A percentile compares a stretch with the other conserved stretches of the same genome.
Conservation (phyloP, 2,888 invertebrate species). For the Deilephila porcellus region DNA sequence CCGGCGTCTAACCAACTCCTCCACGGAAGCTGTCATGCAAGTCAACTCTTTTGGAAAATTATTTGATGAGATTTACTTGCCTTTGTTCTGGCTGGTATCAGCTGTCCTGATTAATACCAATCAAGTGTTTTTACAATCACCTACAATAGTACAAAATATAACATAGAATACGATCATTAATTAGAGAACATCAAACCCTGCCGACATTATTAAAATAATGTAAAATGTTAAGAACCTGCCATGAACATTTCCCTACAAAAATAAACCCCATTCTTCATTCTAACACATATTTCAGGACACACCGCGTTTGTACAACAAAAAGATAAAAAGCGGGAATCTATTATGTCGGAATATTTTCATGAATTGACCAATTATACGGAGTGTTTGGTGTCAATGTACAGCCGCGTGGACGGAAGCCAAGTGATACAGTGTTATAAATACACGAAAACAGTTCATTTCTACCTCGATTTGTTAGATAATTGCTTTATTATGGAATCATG, state of each 20-base stretch:
- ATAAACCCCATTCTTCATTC: constrained; percentile 3
- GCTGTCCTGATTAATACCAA: too few relatives aligned
- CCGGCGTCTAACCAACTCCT: too few relatives aligned
- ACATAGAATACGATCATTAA: too few relatives aligned
- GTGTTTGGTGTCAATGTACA: constrained; percentile 37
- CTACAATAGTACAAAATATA: too few relatives aligned
- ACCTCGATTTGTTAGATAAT: neutral
- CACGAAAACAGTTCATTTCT: constrained; percentile 8
- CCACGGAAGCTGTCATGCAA: too few relatives aligned
- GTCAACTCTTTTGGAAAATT: too few relatives aligned
- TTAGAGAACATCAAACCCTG: too few relatives aligned
- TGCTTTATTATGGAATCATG: neutral
- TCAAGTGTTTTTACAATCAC: too few relatives aligned
- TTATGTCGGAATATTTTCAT: constrained; percentile 41
- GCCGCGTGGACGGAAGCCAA: constrained; percentile 19
- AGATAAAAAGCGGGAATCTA: constrained; percentile 40
- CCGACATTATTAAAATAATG: too few relatives aligned
- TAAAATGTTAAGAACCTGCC: neutral
- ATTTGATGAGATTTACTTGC: too few relatives aligned
- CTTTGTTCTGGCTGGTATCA: too few relatives aligned
- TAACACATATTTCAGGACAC: neutral
- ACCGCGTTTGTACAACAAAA: constrained; percentile 17
- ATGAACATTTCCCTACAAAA: neutral
- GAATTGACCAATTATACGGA: constrained; percentile 45
- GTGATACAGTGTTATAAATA: constrained; percentile 16